Evolutionary conservation across 1,140 invertebrate genomes (phyloP).

Genomic region (Drosophila auraria): DNA sequence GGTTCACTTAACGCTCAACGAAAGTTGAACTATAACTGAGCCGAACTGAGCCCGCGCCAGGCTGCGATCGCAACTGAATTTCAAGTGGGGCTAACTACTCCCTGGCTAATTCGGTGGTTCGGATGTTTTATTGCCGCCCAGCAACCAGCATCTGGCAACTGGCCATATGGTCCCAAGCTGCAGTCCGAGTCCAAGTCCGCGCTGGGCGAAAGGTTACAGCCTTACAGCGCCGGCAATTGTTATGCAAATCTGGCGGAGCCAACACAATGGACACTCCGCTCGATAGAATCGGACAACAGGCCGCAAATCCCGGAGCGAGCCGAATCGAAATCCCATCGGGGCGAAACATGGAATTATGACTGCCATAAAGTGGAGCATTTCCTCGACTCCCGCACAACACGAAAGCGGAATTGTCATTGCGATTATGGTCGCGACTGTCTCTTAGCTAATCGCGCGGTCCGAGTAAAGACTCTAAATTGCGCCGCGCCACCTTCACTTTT

Average conservation of each 20-base stretch:
- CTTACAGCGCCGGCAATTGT: constrained; percentile 54
- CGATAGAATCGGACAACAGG: constrained; percentile 64
- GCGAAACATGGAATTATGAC: constrained; percentile 67
- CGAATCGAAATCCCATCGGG: constrained; percentile 44
- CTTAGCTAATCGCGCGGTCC: constrained; percentile 47
- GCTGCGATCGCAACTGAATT: constrained; percentile 32
- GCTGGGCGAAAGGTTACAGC: constrained; percentile 72
- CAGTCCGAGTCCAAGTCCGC: constrained; percentile 2
- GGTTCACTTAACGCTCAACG: constrained; percentile 57
- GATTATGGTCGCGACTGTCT: constrained; percentile 62
- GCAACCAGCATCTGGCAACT: constrained; percentile 31
- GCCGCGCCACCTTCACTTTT: constrained; percentile 75
- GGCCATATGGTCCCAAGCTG: constrained; percentile 26
- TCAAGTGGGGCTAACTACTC: constrained; percentile 34
- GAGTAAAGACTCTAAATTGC: constrained; percentile 46
- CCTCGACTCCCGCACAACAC: constrained; percentile 63
- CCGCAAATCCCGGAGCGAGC: constrained; percentile 18
- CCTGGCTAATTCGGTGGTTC: constrained; percentile 61
- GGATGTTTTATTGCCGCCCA: constrained; percentile 68
- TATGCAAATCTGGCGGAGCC: constrained; percentile 70
- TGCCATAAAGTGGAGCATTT: constrained; percentile 72
- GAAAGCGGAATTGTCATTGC: constrained; percentile 68
- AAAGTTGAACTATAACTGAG: constrained; percentile 54
- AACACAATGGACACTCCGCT: constrained; percentile 62
- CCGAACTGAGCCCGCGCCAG: neutral